Evolutionary conservation across 2,113 vertebrate species (phyloP).

Genomic region (Ageneiosus marmoratus): DNA sequence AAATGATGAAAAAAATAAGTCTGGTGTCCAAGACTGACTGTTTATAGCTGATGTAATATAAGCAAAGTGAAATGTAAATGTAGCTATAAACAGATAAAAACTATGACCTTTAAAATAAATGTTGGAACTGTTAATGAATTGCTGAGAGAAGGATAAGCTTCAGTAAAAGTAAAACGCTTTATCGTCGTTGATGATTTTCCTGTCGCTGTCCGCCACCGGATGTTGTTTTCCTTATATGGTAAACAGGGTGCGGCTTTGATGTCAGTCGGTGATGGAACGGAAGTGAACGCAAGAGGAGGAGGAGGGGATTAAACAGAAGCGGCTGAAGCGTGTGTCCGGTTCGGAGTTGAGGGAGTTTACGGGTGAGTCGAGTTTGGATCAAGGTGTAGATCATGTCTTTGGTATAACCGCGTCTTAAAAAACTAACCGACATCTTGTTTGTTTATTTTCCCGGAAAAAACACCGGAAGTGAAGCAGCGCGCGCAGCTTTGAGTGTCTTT

Average conservation of each 20-base stretch:
- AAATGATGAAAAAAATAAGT: too few relatives aligned
- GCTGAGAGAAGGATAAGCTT: too few relatives aligned
- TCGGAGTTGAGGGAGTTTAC: constrained; percentile 44
- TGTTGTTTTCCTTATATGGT: background rate
- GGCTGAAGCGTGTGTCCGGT: background rate
- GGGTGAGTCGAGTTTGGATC: constrained; percentile 52
- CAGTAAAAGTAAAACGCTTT: too few relatives aligned
- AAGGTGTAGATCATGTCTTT: constrained; percentile 20
- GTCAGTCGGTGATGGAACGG: background rate
- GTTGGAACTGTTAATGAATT: too few relatives aligned
- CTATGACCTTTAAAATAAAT: too few relatives aligned
- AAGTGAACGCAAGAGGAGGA: background rate
- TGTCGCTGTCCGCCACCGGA: background rate
- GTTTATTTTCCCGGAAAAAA: background rate
- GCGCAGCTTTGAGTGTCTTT: background rate
- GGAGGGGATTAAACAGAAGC: constrained; percentile 5
- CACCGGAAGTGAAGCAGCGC: background rate
- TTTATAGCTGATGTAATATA: too few relatives aligned
- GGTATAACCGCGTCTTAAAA: background rate
- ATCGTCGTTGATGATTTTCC: background rate
- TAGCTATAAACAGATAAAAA: too few relatives aligned
- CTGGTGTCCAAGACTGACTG: too few relatives aligned
- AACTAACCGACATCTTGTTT: background rate
- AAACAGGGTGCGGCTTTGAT: background rate
- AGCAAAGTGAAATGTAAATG: too few relatives aligned